Percentiles rank a stretch among this genome's conserved stretches.
phyloP scores from a whole-genome alignment of 2,888 invertebrate genomes.

The Troides aeacus region DNA sequence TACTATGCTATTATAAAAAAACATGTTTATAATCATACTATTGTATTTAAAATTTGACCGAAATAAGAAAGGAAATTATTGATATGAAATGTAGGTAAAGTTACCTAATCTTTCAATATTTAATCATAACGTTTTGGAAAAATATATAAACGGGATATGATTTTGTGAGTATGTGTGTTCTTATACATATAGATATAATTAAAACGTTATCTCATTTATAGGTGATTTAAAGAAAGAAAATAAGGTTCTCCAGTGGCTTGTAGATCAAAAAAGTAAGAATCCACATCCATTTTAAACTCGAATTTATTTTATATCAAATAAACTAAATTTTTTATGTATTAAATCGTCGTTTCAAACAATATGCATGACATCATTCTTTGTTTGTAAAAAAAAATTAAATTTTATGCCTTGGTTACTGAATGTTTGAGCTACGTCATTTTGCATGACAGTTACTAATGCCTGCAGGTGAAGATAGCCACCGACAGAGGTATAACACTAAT shows the following conservation, averaged over 20 bases:
- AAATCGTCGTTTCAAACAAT: slow-evolving; percentile 54
- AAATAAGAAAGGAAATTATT: not conserved
- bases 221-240: slow-evolving; percentile 97
- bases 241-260: slow-evolving; percentile 97
- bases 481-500: slow-evolving; percentile 70
- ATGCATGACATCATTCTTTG: slow-evolving; percentile 79
- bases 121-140: not conserved
- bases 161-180: slow-evolving; percentile 5
- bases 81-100: not conserved
- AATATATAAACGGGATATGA: not conserved
- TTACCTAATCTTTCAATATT: not conserved
- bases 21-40: not conserved
- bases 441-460: slow-evolving; percentile 82
- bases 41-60: not conserved
- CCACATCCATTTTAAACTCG: slow-evolving; percentile 77
- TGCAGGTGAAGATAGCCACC: slow-evolving; percentile 80
- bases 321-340: slow-evolving; percentile 16
- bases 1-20: not conserved
- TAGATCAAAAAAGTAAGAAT: slow-evolving; percentile 97
- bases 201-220: slow-evolving; percentile 79
- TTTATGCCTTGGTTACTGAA: slow-evolving; percentile 75
- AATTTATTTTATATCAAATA: slow-evolving; percentile 40
- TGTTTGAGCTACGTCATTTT: slow-evolving; percentile 80
- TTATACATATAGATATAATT: slow-evolving; percentile 20
- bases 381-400: slow-evolving; percentile 52